A percentile compares a stretch with the other conserved stretches of the same genome.
These are phyloP conservation scores for Chrysemys picta DNA, from an alignment of 2,113 vertebrate species.

Conservation along the genomic window DNA sequence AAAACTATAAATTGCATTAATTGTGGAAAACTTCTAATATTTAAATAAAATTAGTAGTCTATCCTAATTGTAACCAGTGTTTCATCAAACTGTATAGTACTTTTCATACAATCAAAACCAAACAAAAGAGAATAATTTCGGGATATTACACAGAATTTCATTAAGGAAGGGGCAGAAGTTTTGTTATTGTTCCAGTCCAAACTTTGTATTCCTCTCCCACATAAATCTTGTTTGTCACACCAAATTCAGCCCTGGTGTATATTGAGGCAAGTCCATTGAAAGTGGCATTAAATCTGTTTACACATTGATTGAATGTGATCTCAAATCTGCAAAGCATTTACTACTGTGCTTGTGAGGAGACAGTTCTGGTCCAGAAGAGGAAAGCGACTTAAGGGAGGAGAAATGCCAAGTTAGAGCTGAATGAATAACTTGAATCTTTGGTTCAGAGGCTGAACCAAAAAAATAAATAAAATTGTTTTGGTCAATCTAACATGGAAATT, in stretches of 20 bases:
- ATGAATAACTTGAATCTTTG: not conserved
- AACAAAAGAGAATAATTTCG: slow-evolving; percentile 28
- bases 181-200: slow-evolving; percentile 17
- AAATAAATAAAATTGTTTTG: not conserved
- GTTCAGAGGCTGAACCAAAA: not conserved
- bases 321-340: slow-evolving; percentile 1
- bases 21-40: slow-evolving; percentile 17
- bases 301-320: not conserved
- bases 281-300: not conserved
- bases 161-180: slow-evolving; percentile 17
- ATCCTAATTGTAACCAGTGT: not conserved
- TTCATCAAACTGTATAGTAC: not conserved
- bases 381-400: not conserved
- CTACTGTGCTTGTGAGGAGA: slow-evolving; percentile 21
- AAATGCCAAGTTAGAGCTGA: not conserved
- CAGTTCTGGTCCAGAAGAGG: not conserved
- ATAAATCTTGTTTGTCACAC: slow-evolving; percentile 31
- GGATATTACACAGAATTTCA: slow-evolving; percentile 38
- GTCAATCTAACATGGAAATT: not conserved
- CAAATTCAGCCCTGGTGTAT: not conserved
- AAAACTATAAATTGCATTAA: slow-evolving; percentile 48
- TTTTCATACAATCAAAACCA: slow-evolving; percentile 15
- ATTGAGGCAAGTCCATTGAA: not conserved
- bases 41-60: not conserved
- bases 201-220: slow-evolving; percentile 8